Evolutionary conservation across 2,888 invertebrate genomes (phyloP).

Genomic region (Ecdyonurus torrentis): DNA sequence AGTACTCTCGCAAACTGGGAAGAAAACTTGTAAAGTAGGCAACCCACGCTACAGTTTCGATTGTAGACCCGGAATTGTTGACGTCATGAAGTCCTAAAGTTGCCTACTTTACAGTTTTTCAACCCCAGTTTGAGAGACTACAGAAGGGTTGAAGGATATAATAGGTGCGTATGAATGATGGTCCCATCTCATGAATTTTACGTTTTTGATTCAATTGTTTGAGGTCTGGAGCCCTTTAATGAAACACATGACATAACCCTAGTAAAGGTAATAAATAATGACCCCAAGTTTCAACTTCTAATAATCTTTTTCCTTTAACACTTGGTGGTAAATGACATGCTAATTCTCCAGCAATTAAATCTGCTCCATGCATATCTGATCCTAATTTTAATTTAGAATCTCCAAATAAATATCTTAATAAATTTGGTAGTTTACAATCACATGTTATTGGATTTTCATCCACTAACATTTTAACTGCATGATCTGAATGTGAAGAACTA

Average conservation of each 20-base stretch:
- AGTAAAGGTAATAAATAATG: background rate
- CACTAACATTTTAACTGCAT: background rate
- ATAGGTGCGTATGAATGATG: too few relatives aligned
- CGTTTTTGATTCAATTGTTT: too few relatives aligned
- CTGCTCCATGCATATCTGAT: background rate
- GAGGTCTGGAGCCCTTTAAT: too few relatives aligned
- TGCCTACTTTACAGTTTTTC: too few relatives aligned
- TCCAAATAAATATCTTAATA: background rate
- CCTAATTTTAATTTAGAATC: background rate
- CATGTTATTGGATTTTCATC: background rate
- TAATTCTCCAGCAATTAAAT: background rate
- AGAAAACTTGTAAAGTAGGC: too few relatives aligned
- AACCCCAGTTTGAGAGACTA: too few relatives aligned
- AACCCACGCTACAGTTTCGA: too few relatives aligned
- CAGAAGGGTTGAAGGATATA: too few relatives aligned
- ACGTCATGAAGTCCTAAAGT: too few relatives aligned
- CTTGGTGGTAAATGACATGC: background rate
- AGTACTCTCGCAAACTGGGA: too few relatives aligned
- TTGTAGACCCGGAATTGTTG: too few relatives aligned
- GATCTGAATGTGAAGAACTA: background rate
- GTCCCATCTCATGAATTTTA: too few relatives aligned
- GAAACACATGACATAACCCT: background rate
- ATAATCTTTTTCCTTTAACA: background rate
- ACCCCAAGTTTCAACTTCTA: background rate
- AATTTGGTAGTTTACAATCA: background rate